Evolutionary conservation across 2,113 vertebrate species (phyloP).

Genomic region (Syngnathus floridae): DNA sequence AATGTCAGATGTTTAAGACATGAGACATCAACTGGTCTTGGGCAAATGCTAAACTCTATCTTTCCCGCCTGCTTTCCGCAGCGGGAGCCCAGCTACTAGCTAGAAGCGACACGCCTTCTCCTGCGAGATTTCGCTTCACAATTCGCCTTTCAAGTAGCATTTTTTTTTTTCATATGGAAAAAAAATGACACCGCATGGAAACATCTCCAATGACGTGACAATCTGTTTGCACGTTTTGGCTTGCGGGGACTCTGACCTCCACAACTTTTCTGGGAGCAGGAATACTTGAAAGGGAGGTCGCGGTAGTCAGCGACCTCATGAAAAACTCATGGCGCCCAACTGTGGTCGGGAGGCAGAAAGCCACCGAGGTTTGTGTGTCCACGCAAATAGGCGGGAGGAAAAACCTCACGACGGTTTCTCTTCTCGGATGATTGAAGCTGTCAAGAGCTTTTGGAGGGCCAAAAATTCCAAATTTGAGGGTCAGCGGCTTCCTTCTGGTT

Average conservation of each 20-base stretch:
- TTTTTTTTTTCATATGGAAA: slow-evolving; percentile 36
- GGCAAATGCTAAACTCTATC: slow-evolving; percentile 30
- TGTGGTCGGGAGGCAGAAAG: slow-evolving; percentile 33
- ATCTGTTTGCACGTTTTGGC: slow-evolving; percentile 28
- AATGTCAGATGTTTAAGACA: slow-evolving; percentile 13
- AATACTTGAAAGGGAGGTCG: not conserved
- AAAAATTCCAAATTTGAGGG: slow-evolving; percentile 40
- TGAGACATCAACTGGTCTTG: slow-evolving; percentile 23
- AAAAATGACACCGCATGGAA: slow-evolving; percentile 4
- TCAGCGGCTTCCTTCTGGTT: slow-evolving; percentile 41
- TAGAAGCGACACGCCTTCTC: slow-evolving; percentile 45
- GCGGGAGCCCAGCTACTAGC: slow-evolving; percentile 43
- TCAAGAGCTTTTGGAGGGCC: slow-evolving; percentile 41
- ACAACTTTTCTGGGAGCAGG: not conserved
- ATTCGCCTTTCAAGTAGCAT: slow-evolving; percentile 55
- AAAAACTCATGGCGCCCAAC: slow-evolving; percentile 38
- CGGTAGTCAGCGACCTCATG: slow-evolving; percentile 13
- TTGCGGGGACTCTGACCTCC: slow-evolving; percentile 16
- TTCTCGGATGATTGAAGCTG: slow-evolving; percentile 44
- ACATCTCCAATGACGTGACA: slow-evolving; percentile 27
- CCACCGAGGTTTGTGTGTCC: slow-evolving; percentile 19
- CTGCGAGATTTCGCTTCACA: slow-evolving; percentile 53
- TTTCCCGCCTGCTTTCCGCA: slow-evolving; percentile 20
- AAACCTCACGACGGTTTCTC: slow-evolving; percentile 28
- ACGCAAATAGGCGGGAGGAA: slow-evolving; percentile 2